Evolutionary conservation across 2,888 invertebrate species (phyloP), one percentile per base, ranked within the genome.

Genomic region (Plebejus melissa): DNA sequence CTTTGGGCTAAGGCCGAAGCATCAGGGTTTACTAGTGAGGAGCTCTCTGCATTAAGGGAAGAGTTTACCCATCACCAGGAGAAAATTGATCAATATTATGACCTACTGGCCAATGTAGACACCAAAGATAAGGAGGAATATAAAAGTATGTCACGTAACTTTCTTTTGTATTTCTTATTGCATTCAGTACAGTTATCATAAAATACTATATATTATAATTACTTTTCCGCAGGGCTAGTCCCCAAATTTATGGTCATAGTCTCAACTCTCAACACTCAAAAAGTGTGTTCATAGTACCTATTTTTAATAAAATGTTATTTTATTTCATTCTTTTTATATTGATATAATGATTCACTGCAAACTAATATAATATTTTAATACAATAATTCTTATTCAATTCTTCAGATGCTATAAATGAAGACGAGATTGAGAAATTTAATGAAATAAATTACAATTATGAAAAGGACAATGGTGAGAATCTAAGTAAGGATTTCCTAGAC

Each of bases 21-120:
- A 38, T 96, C 97, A 41, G 98, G 98, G n/a, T 98, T 98, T 84
- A 96, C 96, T 36, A 95, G 95, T 77, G 96, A 97, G 79, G 98
- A 99, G 88, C 86, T 99, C 70, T 93, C 95, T 77, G 95, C 97
- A 0, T 87, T 99, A 22, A 97, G 96, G 83, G 97, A 98, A 86
- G 99, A 99, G 88, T 98, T 99, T 84, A 90, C 91, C 32, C 98
- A 98, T 86, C 98, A 99, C 84, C 98, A 98, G 86, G 97, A 98
- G 80, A 98, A 98, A 90, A 95, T 98, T 74, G 97, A 98, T 86
- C 96, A 98, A 83, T 98, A 98, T 85, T 97, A 97, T 86, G 95
- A 96, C 69, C 87, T 98, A 77, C 91, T 98, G 75, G 94, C 95
- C 80, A 96, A 97, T 82, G 91, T 96, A 50, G 96, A 97, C 80